Evolutionary conservation across 2,888 invertebrate genomes (phyloP), one percentile per base, ranked within the genome.

Genomic region (Trichopria drosophilae): DNA sequence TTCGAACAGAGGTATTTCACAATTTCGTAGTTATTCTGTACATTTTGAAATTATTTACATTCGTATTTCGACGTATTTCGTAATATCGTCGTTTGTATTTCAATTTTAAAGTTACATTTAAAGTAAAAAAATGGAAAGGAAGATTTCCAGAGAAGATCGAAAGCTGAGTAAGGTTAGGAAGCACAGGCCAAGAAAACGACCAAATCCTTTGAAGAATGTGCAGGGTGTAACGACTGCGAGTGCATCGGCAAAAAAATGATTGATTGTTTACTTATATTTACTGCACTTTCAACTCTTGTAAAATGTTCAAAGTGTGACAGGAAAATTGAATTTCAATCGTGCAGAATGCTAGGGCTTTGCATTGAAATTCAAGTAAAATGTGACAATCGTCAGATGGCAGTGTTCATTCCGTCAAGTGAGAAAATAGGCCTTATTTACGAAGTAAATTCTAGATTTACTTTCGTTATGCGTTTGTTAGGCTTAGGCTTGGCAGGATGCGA

Each of bases 401-500:
- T n/a, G n/a, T n/a, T n/a, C n/a, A n/a, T n/a, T n/a, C 28, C 26
- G 28, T 45, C 45, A 15, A 45, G 45, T 36, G 45, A 45, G 18
- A 45, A n/a, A 36, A 26, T 12, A 19, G 45, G 35, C 13, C 45
- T 12, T 23, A 13, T 6, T 3, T 43, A 43, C 34, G 34, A 34
- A n/a, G n/a, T n/a, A n/a, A n/a, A n/a, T n/a, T n/a, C n/a, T n/a
- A n/a, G n/a, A n/a, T n/a, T n/a, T n/a, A n/a, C n/a, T n/a, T n/a
- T n/a, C n/a, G n/a, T n/a, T n/a, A n/a, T n/a, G n/a, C n/a, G n/a
- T n/a, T n/a, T 19, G 13, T 43, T 43, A 34, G 43, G 43, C 20
- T 43, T 43, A 12, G 34, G 43, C 20, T 29, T 41, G 13, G 5
- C 32, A 10, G 32, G n/a, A 19, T 43, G 43, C 34, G 12, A 43